These are phyloP conservation scores for Blastomussa wellsi DNA, from an alignment of 92 coral and sea anemone genomes.

Conservation along the genomic window DNA sequence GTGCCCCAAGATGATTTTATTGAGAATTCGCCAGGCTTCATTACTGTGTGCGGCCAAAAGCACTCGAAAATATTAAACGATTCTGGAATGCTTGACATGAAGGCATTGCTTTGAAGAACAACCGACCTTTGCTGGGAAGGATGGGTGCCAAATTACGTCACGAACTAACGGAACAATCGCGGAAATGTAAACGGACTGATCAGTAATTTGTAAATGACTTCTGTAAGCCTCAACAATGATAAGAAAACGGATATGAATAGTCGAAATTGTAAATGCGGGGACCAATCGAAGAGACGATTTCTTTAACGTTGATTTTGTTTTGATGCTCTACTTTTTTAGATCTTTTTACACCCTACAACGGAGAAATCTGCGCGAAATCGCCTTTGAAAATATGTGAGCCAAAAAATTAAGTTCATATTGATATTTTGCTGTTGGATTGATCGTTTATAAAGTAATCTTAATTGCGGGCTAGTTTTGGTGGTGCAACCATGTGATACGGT, in stretches of 20 bases:
- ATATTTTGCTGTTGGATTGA: neutral
- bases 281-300: neutral
- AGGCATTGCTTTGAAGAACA: neutral
- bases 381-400: neutral
- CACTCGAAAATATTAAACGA: neutral
- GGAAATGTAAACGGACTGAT: neutral
- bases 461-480: neutral
- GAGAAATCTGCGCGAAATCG: neutral
- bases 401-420: neutral
- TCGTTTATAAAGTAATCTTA: neutral
- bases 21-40: neutral
- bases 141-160: constrained; percentile 21
- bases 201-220: constrained; percentile 8
- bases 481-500: neutral
- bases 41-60: neutral
- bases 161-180: neutral
- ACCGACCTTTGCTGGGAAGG: constrained; percentile 8
- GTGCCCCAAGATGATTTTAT: neutral
- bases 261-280: neutral
- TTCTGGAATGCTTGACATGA: constrained; percentile 1
- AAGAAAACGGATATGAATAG: neutral
- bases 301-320: neutral
- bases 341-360: too few relatives aligned
- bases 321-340: neutral
- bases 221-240: neutral